Evolutionary conservation across 2,113 vertebrate genomes (phyloP).

Genomic region (Carassius carassius): DNA sequence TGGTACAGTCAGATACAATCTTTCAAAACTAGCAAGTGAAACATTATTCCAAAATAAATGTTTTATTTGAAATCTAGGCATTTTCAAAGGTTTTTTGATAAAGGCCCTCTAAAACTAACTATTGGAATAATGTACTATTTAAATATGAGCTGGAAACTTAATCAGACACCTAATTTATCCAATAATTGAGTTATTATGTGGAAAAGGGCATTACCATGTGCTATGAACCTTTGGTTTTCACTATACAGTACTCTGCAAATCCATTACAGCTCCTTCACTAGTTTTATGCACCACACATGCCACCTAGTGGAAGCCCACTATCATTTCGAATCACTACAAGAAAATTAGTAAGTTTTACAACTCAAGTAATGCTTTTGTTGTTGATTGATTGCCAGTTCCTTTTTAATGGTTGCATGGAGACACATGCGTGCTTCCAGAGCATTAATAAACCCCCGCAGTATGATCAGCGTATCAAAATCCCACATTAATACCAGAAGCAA

Average conservation of each 20-base stretch:
- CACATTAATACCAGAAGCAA: constrained; percentile 9
- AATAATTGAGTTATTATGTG: neutral
- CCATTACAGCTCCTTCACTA: neutral
- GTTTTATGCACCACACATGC: neutral
- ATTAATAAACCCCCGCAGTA: constrained; percentile 9
- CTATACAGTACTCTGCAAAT: too few species aligned
- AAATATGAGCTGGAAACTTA: neutral
- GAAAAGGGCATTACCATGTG: neutral
- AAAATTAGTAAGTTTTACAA: neutral
- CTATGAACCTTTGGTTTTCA: neutral
- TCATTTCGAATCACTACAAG: neutral
- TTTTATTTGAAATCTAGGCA: neutral
- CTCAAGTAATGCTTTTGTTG: neutral
- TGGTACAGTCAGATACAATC: neutral
- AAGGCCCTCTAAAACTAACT: neutral
- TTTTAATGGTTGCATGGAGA: neutral
- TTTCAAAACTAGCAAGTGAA: neutral
- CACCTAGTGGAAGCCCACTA: constrained; percentile 20
- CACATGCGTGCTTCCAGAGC: neutral
- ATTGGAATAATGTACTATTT: neutral
- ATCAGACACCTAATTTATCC: neutral
- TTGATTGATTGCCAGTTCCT: neutral
- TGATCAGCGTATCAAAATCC: neutral
- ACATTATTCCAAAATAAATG: neutral
- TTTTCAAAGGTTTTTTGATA: neutral